Evolutionary conservation across 2,797 vertebrate species (phyloP).

Genomic region (Florisuga fusca): DNA sequence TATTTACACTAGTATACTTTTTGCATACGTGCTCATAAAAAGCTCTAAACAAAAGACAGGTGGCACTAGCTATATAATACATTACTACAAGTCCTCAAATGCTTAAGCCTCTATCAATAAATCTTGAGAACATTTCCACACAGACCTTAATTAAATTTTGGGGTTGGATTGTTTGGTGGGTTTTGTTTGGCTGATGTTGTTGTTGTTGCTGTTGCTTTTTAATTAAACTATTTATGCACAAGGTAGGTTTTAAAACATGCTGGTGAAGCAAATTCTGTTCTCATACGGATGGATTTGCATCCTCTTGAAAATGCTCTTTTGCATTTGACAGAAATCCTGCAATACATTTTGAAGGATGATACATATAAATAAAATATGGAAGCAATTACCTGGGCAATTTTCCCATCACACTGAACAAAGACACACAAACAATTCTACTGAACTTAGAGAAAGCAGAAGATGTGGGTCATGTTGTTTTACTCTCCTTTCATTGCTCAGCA

Average conservation of each 20-base stretch:
- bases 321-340: neutral
- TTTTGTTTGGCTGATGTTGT: neutral
- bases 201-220: fast-evolving
- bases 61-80: neutral
- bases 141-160: neutral
- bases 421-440: neutral
- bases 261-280: neutral
- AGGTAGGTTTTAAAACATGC: neutral
- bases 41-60: neutral
- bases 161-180: neutral
- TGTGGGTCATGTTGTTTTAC: neutral
- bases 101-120: neutral
- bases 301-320: neutral
- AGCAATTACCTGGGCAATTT: neutral
- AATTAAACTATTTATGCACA: neutral
- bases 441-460: neutral
- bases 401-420: neutral
- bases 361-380: neutral
- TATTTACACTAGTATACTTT: neutral
- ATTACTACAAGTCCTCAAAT: neutral
- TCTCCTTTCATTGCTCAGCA: neutral
- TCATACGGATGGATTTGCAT: neutral
- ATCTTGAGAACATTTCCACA: neutral
- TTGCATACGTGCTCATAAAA: neutral
- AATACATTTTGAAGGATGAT: neutral